Evolutionary conservation across 1,140 invertebrate species (phyloP).

Genomic region (Hyles vespertilio): DNA sequence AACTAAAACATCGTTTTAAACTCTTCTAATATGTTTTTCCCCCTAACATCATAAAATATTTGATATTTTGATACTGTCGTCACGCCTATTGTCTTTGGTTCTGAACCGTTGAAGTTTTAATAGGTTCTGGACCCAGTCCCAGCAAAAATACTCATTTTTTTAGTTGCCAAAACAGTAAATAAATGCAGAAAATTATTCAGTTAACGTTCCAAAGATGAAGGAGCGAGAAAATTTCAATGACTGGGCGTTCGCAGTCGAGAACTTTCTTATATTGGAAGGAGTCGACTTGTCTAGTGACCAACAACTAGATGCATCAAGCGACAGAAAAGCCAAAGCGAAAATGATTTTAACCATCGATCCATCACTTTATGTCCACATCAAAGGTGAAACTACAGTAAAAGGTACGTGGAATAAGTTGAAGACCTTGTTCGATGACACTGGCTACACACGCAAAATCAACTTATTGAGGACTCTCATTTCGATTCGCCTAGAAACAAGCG

Average conservation of each 20-base stretch:
- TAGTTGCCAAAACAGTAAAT: background rate
- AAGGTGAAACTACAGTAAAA: conserved; percentile 7
- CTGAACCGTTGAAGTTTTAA: no score
- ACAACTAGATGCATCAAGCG: background rate
- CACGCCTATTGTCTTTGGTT: no score
- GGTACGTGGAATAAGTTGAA: conserved; percentile 14
- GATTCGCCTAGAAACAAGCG: conserved; percentile 14
- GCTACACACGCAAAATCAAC: conserved; percentile 18
- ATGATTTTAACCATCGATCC: conserved; percentile 17
- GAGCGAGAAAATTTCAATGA: no score
- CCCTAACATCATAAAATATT: no score
- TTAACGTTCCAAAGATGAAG: conserved; percentile 9
- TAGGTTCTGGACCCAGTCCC: no score
- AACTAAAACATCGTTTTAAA: no score
- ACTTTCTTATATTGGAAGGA: conserved; percentile 22
- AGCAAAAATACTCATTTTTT: no score
- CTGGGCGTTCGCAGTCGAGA: conserved; percentile 6
- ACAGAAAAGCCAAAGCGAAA: conserved; percentile 16
- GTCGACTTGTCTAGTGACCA: conserved; percentile 11
- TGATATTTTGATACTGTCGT: no score
- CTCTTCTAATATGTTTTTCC: no score
- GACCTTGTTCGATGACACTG: conserved; percentile 14
- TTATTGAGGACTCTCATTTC: conserved; percentile 15
- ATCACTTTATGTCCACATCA: conserved; percentile 17
- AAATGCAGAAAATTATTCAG: background rate